Conservation (phyloP, 2,113 vertebrate species). For the Plotosus lineatus region DNA sequence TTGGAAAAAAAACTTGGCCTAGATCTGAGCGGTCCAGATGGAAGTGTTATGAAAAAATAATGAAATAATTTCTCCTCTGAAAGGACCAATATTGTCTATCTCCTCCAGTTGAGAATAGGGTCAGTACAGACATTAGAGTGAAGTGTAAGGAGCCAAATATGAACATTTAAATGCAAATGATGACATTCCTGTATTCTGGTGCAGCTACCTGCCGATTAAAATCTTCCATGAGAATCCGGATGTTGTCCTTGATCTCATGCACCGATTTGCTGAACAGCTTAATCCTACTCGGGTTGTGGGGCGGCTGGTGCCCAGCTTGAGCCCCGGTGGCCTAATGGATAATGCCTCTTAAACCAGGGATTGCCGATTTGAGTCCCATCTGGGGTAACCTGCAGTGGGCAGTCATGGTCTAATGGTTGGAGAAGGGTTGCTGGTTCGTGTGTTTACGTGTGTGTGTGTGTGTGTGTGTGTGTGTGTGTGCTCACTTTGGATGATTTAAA, state of each 20-base stretch:
- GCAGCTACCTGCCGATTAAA: not conserved
- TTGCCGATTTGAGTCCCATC: too few species aligned
- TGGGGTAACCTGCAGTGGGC: too few species aligned
- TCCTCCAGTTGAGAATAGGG: not conserved
- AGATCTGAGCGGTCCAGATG: not conserved
- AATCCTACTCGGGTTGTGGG: too few species aligned
- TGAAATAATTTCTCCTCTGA: not conserved
- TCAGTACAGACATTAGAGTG: not conserved
- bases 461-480: too few species aligned
- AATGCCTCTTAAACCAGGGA: too few species aligned
- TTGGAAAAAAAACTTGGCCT: not conserved
- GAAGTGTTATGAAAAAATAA: not conserved
- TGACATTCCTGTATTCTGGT: not conserved
- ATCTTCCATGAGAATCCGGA: not conserved
- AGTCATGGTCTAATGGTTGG: too few species aligned
- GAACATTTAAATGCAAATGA: slow-evolving; percentile 2
- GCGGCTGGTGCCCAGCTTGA: too few species aligned
- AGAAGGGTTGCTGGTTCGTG: too few species aligned
- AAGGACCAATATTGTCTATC: not conserved
- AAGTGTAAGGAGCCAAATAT: not conserved
- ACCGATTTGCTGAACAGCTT: too few species aligned
- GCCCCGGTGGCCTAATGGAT: too few species aligned
- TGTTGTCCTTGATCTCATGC: not conserved
- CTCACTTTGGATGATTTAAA: too few species aligned
- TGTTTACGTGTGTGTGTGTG: too few species aligned